Base-by-base conservation (phyloP, 2,797 vertebrate species). In the Siniperca undulata region DNA sequence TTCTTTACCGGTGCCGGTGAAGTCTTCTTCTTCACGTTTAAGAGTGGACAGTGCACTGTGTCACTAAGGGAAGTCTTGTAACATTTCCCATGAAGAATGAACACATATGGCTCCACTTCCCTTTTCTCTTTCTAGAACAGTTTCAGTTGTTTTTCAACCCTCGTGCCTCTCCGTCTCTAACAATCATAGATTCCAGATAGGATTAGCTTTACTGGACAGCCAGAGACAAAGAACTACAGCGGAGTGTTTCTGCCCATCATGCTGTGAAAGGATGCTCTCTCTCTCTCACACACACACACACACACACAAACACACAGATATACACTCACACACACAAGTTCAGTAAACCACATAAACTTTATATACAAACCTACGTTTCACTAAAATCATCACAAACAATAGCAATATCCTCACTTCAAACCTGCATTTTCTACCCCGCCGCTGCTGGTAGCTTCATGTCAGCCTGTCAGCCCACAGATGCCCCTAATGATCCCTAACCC, bases 131-230 rank as follows among this genome's bases (percentile, higher is more conserved):
- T 69, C 5, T 73, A 8, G 5, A 38, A 2, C 76, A 38, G 8
- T 34, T 50, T 30, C 24, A 52, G n/a, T n/a, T 84, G 74, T 78
- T 88, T 36, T 88, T 65, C 38, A 30, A 71, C 56, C 11, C 38
- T 78, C 8, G 22, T 69, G 16, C 40, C 60, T 73, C 64, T 66
- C 55, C 42, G 69, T 84, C 53, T 76, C 65, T 58, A 86, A 90
- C 76, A 81, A 81, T 58, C 80, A 74, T 78, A 83, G 82, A 90
- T 89, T 92, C 91, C 93, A 70, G 68, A 81, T 80, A 19, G 87
- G 91, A 91, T 93, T 94, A 91, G 78, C 44, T 68, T 81, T 73
- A 85, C 66, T 4, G 70, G 84, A 90, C 67, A 69, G n/a, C 70
- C 73, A 65, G 82, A 78, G 65, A 90, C 84, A 90, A 89, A 89